phyloP scores from a whole-genome alignment of 2,888 invertebrate species.

The Ochlodes sylvanus region DNA sequence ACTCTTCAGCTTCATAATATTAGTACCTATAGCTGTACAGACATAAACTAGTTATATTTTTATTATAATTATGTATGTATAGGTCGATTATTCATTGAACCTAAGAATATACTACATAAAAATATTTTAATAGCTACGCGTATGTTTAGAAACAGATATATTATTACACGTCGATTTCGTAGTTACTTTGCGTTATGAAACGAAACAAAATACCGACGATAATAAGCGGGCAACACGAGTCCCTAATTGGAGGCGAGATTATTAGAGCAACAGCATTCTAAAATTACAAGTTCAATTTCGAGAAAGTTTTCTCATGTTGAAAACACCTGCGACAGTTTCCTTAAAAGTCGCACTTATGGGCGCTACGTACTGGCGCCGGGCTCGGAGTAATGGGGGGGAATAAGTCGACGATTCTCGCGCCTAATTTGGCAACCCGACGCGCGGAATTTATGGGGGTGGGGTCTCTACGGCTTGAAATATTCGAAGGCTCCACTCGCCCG shows the following conservation, averaged over 20 bases:
- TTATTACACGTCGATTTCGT: too few species aligned
- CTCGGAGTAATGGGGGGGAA: slow-evolving; percentile 73
- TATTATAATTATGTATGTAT: too few species aligned
- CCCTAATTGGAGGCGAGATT: slow-evolving; percentile 32
- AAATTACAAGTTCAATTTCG: slow-evolving; percentile 53
- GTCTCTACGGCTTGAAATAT: slow-evolving; percentile 80
- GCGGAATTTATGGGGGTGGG: slow-evolving; percentile 82
- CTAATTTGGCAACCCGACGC: slow-evolving; percentile 85
- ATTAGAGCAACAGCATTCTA: slow-evolving; percentile 46
- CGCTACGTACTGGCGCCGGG: slow-evolving; percentile 47
- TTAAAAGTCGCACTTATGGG: slow-evolving; percentile 60
- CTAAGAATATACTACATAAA: too few species aligned
- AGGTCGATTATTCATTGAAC: too few species aligned
- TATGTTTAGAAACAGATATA: too few species aligned
- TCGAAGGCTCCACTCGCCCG: slow-evolving; percentile 82
- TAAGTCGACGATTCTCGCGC: slow-evolving; percentile 80
- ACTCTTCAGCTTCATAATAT: too few species aligned
- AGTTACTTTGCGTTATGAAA: slow-evolving; percentile 40
- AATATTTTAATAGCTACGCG: too few species aligned
- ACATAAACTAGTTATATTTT: too few species aligned
- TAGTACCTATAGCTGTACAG: too few species aligned
- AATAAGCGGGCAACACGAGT: slow-evolving; percentile 41
- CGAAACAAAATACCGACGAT: slow-evolving; percentile 42
- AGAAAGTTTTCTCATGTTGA: slow-evolving; percentile 56
- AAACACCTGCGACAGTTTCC: slow-evolving; percentile 73